A percentile compares a stretch with the other conserved stretches of the same genome.
Conservation (phyloP, 2,113 vertebrate genomes). For the Amphilophus citrinellus region DNA sequence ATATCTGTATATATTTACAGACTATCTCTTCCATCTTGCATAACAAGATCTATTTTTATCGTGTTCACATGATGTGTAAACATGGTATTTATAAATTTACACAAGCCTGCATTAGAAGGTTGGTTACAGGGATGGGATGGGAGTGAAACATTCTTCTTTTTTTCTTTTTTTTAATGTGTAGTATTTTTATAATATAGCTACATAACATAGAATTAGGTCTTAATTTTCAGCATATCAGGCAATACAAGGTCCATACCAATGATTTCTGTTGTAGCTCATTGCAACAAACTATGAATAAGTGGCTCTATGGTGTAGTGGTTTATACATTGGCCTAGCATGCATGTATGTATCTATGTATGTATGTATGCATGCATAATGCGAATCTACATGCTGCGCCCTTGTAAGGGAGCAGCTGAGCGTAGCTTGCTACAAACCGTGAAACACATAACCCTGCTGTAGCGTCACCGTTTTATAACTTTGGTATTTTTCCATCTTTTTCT, state of each 20-base stretch:
- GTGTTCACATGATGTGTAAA: conserved; percentile 3
- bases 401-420: neutral
- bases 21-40: conserved; percentile 4
- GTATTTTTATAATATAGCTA: neutral
- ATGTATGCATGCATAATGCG: too few relatives aligned
- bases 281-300: neutral
- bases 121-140: neutral
- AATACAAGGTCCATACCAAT: neutral
- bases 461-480: neutral
- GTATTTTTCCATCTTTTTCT: neutral
- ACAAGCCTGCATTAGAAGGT: conserved; percentile 9
- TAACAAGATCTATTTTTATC: conserved; percentile 22
- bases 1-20: conserved; percentile 9
- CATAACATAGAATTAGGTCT: neutral
- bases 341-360: too few relatives aligned
- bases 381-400: neutral
- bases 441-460: neutral
- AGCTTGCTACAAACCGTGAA: neutral
- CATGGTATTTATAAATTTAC: conserved; percentile 32
- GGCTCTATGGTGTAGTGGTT: neutral
- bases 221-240: neutral
- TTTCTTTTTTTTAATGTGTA: neutral
- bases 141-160: neutral
- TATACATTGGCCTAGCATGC: neutral
- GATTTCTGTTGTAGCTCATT: neutral